Evolutionary conservation across 2,888 invertebrate species (phyloP).

Genomic region (Crossocerus cetratus): DNA sequence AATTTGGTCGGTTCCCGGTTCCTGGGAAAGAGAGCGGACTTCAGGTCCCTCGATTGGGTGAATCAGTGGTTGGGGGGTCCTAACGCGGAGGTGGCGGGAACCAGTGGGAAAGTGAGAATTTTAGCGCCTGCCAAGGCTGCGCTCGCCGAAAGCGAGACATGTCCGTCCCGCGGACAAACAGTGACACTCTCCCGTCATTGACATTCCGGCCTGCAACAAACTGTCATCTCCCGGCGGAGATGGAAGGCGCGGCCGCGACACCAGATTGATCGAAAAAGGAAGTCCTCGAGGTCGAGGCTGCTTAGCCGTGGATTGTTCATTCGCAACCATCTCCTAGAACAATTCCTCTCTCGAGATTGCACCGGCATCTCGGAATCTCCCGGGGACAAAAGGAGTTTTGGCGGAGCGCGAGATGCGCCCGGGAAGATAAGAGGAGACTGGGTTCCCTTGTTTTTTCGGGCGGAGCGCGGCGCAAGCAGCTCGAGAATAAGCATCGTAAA

Average conservation of each 20-base stretch:
- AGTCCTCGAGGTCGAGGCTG: too few relatives aligned
- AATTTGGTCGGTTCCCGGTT: too few relatives aligned
- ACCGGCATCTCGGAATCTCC: not conserved
- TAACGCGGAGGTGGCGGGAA: constrained; percentile 42
- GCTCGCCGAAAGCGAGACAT: constrained; percentile 46
- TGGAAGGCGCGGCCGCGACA: not conserved
- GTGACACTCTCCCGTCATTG: constrained; percentile 48
- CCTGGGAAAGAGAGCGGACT: too few relatives aligned
- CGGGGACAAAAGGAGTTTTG: not conserved
- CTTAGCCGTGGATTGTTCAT: too few relatives aligned
- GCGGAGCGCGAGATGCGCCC: constrained; percentile 1
- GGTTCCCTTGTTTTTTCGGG: constrained; percentile 50
- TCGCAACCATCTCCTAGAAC: too few relatives aligned
- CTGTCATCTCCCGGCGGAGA: too few relatives aligned
- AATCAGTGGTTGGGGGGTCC: constrained; percentile 53
- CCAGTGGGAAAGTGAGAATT: constrained; percentile 69
- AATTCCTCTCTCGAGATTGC: too few relatives aligned
- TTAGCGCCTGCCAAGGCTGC: constrained; percentile 71
- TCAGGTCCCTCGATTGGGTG: constrained; percentile 39
- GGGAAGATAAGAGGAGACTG: constrained; percentile 8
- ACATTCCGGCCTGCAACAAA: constrained; percentile 44
- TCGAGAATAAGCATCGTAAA: constrained; percentile 72
- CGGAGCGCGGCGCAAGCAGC: constrained; percentile 34
- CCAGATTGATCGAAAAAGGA: too few relatives aligned
- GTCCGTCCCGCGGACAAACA: constrained; percentile 48